Percentiles rank a stretch among this genome's conserved stretches.
Evolutionary conservation across 2,888 invertebrate species (phyloP).

Genomic region (Koerneria pararmatus): DNA sequence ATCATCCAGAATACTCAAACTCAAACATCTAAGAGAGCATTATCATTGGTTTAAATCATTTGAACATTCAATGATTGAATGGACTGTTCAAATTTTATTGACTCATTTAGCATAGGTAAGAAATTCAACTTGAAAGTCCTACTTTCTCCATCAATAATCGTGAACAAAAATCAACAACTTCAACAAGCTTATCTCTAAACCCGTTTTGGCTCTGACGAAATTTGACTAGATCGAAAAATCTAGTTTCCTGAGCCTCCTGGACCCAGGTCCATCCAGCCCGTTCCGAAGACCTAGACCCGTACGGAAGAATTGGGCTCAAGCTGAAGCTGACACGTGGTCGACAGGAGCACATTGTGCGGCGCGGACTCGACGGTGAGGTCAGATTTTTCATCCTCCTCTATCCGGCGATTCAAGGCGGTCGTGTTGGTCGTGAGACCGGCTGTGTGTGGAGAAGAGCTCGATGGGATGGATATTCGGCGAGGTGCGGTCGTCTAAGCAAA

Average conservation of each 20-base stretch:
- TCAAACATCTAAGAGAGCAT: no score
- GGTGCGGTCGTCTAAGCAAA: conserved; percentile 32
- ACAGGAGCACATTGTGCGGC: conserved; percentile 57
- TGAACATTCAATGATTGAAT: no score
- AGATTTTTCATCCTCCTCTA: conserved; percentile 58
- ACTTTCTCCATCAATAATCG: conserved; percentile 15
- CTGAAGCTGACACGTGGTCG: conserved; percentile 51
- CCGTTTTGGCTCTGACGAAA: conserved; percentile 2
- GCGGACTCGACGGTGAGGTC: conserved; percentile 60
- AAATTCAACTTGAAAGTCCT: no score
- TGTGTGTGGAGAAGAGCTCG: conserved; percentile 39
- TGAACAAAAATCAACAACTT: conserved; percentile 16
- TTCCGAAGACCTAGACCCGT: conserved; percentile 51
- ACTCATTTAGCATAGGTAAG: no score
- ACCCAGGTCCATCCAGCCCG: conserved; percentile 17
- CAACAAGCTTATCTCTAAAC: neutral
- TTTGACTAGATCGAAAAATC: conserved; percentile 17
- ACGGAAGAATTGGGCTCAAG: conserved; percentile 55
- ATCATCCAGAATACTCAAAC: no score
- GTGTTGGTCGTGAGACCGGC: conserved; percentile 22
- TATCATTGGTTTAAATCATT: no score
- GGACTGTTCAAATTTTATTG: no score
- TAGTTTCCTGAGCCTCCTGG: conserved; percentile 15
- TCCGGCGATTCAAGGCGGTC: no score
- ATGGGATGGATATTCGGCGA: conserved; percentile 42